phyloP scores from a whole-genome alignment of 1,140 invertebrate species.

The Euura lappo region DNA sequence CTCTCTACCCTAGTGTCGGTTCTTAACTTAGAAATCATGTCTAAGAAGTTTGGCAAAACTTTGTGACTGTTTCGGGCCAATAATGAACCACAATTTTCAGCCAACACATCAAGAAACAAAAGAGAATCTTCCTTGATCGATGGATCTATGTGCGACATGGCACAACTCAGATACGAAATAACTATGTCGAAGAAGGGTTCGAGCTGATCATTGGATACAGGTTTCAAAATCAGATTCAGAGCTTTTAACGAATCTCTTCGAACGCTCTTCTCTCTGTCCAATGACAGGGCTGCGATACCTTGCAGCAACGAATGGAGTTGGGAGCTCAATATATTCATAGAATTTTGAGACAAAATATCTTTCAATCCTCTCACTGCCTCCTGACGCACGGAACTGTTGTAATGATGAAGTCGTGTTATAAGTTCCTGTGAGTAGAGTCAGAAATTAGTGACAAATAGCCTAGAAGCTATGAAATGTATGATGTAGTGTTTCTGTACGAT shows the following conservation, averaged over 20 bases:
- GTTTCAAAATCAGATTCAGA: constrained; percentile 68
- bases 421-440: constrained; percentile 66
- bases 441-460: constrained; percentile 12
- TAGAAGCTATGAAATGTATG: constrained; percentile 10
- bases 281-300: constrained; percentile 69
- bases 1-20: constrained; percentile 67
- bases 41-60: constrained; percentile 78
- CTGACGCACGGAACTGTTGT: constrained; percentile 73
- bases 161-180: constrained; percentile 79
- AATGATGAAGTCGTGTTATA: constrained; percentile 76
- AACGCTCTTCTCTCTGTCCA: constrained; percentile 76
- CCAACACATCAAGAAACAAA: constrained; percentile 73
- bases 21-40: constrained; percentile 76
- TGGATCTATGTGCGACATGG: constrained; percentile 85
- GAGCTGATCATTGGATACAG: constrained; percentile 58
- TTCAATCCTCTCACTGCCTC: constrained; percentile 76
- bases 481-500: no score
- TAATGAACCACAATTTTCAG: constrained; percentile 66
- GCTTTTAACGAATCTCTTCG: constrained; percentile 73
- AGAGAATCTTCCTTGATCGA: constrained; percentile 83
- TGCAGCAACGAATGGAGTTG: constrained; percentile 73
- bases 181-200: constrained; percentile 76
- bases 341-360: constrained; percentile 68
- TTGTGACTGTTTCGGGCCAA: constrained; percentile 70
- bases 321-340: constrained; percentile 61